Base-by-base conservation (phyloP, 2,113 vertebrate genomes). In the Platysteira castanea region DNA sequence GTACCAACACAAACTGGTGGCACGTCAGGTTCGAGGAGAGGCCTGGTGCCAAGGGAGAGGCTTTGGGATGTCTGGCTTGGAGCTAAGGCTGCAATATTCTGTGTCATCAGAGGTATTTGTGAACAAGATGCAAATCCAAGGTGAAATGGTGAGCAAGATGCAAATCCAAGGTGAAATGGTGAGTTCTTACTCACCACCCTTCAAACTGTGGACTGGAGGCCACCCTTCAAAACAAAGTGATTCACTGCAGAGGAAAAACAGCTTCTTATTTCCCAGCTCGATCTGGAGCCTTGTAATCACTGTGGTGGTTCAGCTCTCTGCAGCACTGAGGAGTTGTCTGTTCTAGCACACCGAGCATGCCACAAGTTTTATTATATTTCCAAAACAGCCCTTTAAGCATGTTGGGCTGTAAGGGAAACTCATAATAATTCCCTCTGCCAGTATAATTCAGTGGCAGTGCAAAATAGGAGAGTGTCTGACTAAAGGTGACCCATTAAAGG, bases 331-430 rank as follows among this genome's bases (percentile, higher is more conserved):
- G 47, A 87, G 37, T 47, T 79, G 53, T 82, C 89, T 94, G 67
- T 78, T 76, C 75, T 61, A 77, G 54, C 39, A 27, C 71, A 37
- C 70, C 3, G 3, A 89, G 26, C 50, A 10, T 15, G 50, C 75
- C 75, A 56, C 53, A 87, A 41, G 33, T 92, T 85, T 61, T 33
- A n/a, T 85, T 94, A 89, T 79, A 78, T 85, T 94, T 94, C 63
- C 67, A 84, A 71, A 95, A 83, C 68, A 92, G 42, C 35, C 50
- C 75, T 92, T 84, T 28, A 46, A 96, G 57, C 7, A 1, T 52
- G 18, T 79, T 75, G 57, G 74, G 28, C 75, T 88, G 59, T 61
- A 77, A 65, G 64, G 23, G 42, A 91, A 80, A 79, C 84, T 71
- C 0, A 0, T 60, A 11, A 33, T 67, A 54, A 75, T 87, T 87